Base-by-base conservation (phyloP, 92 coral and sea anemone species). In the Siderastrea radians region DNA sequence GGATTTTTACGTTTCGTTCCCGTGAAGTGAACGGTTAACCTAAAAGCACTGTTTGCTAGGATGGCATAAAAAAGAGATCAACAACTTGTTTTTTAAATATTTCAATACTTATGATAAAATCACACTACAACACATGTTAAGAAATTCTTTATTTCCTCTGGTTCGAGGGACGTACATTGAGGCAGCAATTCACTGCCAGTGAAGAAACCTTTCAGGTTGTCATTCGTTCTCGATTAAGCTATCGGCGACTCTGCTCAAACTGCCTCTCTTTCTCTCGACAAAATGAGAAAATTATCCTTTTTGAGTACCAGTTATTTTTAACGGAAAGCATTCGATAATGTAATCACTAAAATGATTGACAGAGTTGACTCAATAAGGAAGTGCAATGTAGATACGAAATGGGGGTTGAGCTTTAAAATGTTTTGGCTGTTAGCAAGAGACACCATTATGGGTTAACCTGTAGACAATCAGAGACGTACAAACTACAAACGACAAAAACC, bases 141-240 rank as follows among this genome's bases (percentile, higher is more conserved):
- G 71, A 74, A 83, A 16, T 49, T 60, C 63, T 83, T 83, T 83
- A 83, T 83, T 83, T 83, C 80, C 87, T 72, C 80, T 16, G 87
- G 61, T 60, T 26, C 11, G 62, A 60, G 80, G 87, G 60, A 47
- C 12, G 80, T 83, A 83, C 87, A 83, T 72, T 19, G 61, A 43
- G n/a, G 71, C 38, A 62, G 87, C 68, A 83, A 14, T 45, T 38
- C 49, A 48, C 72, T 83, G 62, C 87, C 17, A 19, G 49, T 46
- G 4, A 55, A n/a, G n/a, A n/a, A 38, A 26, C 86, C 55, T 54
- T 58, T 13, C 5, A 26, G 53, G 78, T 54, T 51, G 19, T 13
- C 61, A 16, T 16, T 26, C 69, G 5, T 51, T 47, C 54, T 49
- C 10, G 84, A 63, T 12, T 49, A 10, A 50, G 74, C 74, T 63